Base-by-base conservation (phyloP, 92 coral and sea anemone genomes). In the Palythoa grandiflora region DNA sequence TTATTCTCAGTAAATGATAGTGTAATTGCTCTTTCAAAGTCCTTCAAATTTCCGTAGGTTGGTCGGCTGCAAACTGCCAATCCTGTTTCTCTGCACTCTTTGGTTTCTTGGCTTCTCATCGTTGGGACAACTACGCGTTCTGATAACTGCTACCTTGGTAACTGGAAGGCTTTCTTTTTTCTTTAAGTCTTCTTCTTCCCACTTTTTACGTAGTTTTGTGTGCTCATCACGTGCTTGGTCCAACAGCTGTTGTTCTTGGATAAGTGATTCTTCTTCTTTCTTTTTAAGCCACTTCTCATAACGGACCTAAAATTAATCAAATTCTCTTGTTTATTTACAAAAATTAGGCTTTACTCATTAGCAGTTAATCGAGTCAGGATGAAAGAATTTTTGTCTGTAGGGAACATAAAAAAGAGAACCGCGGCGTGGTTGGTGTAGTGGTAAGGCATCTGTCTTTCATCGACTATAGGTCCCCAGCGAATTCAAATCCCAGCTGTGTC, bases 271-370 rank as follows among this genome's bases (percentile, higher is more conserved):
- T n/a, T 71, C 78, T 75, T 97, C 99, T 65, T 97, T 97, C 78
- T 96, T 95, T 92, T 89, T 90, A 79, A 97, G 90, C 99, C 99
- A 97, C 68, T 94, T 96, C 20, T 94, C 95, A 78, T 97, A 97
- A 75, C 74, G 74, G 13, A 70, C 74, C 74, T 70, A 37, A 70
- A 36, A 10, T 35, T 36, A 35, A 35, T 5, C 10, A 7, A 17
- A 63, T 8, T 44, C 50, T 3, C 50, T 44, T 44, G 50, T 8
- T 44, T 19, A 5, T 16, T 17, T 63, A 63, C 70, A 63, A 63
- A 63, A 1, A 17, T n/a, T 63, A 63, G 50, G 50, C 28, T 3
- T 63, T n/a, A 63, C 35, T 17, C n/a, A 2, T 17, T 17, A 17
- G 20, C 6, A 63, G 21, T 6, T 0, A 63, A n/a, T n/a, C 20